Percentiles rank a stretch among this genome's conserved stretches.
Evolutionary conservation across 2,888 invertebrate genomes (phyloP).

Genomic region (Criorhina ranunculi): DNA sequence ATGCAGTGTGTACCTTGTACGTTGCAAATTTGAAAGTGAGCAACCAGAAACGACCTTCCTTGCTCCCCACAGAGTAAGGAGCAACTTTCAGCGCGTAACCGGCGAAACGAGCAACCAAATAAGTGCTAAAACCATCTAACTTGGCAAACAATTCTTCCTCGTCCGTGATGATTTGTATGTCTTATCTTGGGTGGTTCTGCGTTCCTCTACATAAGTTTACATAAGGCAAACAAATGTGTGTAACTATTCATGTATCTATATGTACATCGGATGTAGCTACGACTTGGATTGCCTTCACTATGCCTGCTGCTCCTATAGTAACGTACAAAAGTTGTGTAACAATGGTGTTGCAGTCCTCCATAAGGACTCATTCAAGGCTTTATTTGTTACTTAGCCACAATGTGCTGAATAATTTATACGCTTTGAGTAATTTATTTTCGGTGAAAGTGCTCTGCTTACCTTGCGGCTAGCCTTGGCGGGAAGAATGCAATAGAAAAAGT

Average conservation of each 20-base stretch:
- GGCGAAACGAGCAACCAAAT: constrained; percentile 63
- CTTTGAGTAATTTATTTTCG: constrained; percentile 73
- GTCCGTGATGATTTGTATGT: constrained; percentile 65
- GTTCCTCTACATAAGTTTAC: constrained; percentile 14
- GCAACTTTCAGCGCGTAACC: constrained; percentile 56
- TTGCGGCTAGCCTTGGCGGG: constrained; percentile 46
- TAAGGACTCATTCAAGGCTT: constrained; percentile 62
- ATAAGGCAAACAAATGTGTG: constrained; percentile 40
- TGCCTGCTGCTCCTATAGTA: constrained; percentile 15
- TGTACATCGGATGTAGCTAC: constrained; percentile 10
- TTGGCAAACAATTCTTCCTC: constrained; percentile 69
- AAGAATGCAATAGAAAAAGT: constrained; percentile 29
- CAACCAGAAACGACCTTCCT: not conserved
- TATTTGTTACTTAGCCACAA: constrained; percentile 76
- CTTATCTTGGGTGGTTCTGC: constrained; percentile 48
- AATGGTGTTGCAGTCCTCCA: constrained; percentile 62
- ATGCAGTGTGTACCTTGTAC: constrained; percentile 26
- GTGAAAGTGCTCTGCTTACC: constrained; percentile 59
- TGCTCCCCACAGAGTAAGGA: constrained; percentile 14
- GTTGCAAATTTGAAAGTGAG: not conserved
- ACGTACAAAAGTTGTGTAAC: constrained; percentile 63
- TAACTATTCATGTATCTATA: not conserved
- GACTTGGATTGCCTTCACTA: constrained; percentile 16
- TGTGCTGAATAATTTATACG: constrained; percentile 76
- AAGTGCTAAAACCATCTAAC: constrained; percentile 70